Percentiles rank a stretch among this genome's conserved stretches.
Evolutionary conservation across 2,113 vertebrate species (phyloP).

Genomic region (Chelonoidis abingdonii): DNA sequence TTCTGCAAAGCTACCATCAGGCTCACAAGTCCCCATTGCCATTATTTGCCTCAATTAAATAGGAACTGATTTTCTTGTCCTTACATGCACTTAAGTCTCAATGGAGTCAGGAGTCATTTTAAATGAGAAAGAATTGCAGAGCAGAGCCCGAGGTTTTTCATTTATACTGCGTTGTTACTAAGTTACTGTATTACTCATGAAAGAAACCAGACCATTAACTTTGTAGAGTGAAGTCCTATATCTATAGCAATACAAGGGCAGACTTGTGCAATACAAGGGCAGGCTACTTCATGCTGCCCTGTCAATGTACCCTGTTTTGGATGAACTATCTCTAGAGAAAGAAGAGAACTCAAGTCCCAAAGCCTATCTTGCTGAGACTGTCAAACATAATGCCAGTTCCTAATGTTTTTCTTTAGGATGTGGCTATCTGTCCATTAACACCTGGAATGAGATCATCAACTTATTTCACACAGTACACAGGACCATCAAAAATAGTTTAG

Average conservation of each 20-base stretch:
- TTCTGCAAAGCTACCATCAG: not conserved
- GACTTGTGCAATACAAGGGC: fast-evolving
- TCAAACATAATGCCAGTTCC: not conserved
- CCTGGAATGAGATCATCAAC: not conserved
- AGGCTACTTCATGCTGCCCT: not conserved
- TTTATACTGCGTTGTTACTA: not conserved
- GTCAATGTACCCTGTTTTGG: not conserved
- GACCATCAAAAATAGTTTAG: not conserved
- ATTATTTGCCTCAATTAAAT: not conserved
- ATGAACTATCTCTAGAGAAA: not conserved
- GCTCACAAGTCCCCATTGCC: not conserved
- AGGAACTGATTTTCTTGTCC: not conserved
- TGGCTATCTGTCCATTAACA: not conserved
- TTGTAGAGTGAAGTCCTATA: not conserved
- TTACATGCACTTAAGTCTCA: not conserved
- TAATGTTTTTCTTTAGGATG: not conserved
- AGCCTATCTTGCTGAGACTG: not conserved
- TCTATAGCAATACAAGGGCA: not conserved
- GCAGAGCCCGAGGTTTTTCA: not conserved
- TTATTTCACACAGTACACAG: not conserved
- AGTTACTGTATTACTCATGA: not conserved
- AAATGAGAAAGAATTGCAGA: not conserved
- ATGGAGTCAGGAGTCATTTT: not conserved
- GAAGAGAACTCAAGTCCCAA: not conserved
- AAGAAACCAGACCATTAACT: not conserved